Evolutionary conservation across 2,797 vertebrate genomes (phyloP).

Genomic region (Zenarchopterus dispar): DNA sequence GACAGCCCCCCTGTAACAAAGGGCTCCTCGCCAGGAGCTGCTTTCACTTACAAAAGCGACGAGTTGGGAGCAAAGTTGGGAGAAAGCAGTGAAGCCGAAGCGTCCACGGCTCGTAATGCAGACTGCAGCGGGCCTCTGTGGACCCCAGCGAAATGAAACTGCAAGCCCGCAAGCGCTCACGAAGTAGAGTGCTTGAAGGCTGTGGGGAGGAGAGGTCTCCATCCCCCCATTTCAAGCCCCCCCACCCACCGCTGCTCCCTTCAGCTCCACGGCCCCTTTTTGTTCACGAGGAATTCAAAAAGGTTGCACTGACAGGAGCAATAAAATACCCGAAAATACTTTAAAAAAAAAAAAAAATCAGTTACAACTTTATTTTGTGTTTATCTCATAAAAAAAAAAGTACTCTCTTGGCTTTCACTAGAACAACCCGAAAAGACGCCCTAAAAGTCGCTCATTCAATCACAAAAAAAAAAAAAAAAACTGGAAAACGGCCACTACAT

Average conservation of each 20-base stretch:
- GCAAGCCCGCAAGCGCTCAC: constrained; percentile 13
- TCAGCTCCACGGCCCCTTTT: constrained; percentile 64
- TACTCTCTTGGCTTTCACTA: constrained; percentile 15
- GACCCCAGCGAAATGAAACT: constrained; percentile 23
- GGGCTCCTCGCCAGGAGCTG: constrained; percentile 30
- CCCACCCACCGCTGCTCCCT: constrained; percentile 55
- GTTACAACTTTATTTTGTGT: neutral
- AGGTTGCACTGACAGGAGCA: neutral
- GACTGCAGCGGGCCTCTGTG: neutral
- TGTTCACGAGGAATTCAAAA: constrained; percentile 52
- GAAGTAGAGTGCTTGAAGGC: constrained; percentile 46
- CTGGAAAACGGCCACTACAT: neutral
- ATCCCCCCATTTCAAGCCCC: constrained; percentile 65
- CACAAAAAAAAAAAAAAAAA: too few relatives aligned
- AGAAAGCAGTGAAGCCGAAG: neutral
- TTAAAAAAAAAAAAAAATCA: too few relatives aligned
- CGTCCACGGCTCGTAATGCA: neutral
- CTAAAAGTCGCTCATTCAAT: constrained; percentile 7
- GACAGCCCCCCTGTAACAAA: constrained; percentile 68
- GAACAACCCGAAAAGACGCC: constrained; percentile 12
- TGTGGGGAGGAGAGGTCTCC: constrained; percentile 55
- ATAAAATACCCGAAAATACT: too few relatives aligned
- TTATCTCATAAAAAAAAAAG: neutral
- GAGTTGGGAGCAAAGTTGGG: constrained; percentile 7
- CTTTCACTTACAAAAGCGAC: constrained; percentile 26